Evolutionary conservation across 2,888 invertebrate species (phyloP).

Genomic region (Caenorhabditis afra): DNA sequence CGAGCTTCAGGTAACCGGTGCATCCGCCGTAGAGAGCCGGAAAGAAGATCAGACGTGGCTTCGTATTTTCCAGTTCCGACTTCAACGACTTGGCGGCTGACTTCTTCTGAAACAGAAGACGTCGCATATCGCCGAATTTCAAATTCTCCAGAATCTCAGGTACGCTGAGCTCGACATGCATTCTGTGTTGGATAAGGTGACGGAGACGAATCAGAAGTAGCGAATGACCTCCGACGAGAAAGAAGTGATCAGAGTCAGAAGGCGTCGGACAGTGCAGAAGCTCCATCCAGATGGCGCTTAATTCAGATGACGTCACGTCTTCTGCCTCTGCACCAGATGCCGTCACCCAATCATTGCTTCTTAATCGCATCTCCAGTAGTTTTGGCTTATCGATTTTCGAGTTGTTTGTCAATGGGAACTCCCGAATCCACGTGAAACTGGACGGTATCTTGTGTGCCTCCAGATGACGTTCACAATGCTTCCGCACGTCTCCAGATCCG

Average conservation of each 20-base stretch:
- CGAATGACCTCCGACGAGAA: conserved; percentile 71
- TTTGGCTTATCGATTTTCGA: conserved; percentile 60
- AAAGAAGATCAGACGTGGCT: conserved; percentile 33
- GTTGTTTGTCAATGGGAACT: conserved; percentile 77
- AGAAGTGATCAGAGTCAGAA: conserved; percentile 63
- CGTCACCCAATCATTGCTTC: conserved; percentile 9
- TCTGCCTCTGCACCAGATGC: conserved; percentile 4
- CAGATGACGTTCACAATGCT: conserved; percentile 59
- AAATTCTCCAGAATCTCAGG: conserved; percentile 52
- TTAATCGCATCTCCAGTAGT: conserved; percentile 22
- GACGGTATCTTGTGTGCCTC: conserved; percentile 74
- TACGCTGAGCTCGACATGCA: conserved; percentile 43
- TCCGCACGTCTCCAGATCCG: conserved; percentile 30
- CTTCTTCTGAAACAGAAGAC: conserved; percentile 4
- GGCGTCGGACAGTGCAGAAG: conserved; percentile 23
- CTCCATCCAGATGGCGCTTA: conserved; percentile 21
- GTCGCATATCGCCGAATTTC: conserved; percentile 29
- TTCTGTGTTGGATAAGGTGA: conserved; percentile 42
- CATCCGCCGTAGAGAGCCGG: conserved; percentile 59
- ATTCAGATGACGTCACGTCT: conserved; percentile 8
- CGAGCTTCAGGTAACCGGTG: conserved; percentile 34
- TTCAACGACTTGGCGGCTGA: background rate
- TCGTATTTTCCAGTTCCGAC: background rate
- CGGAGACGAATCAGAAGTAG: conserved; percentile 66
- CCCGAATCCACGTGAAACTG: conserved; percentile 56